Conservation (phyloP, 2,113 vertebrate species). For the Oophaga pumilio region DNA sequence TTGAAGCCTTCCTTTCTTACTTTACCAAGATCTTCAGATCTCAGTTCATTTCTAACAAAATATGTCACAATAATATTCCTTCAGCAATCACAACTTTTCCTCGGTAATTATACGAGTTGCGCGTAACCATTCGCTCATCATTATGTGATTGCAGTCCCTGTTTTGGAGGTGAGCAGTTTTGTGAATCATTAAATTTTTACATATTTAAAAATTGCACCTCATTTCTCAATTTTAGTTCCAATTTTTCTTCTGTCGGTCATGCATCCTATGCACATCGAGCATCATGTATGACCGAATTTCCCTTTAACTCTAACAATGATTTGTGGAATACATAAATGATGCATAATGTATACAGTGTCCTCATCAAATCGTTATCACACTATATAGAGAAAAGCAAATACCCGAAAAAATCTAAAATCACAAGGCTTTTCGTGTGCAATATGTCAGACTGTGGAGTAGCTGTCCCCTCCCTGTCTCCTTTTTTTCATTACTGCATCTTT, state of each 20-base stretch:
- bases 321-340: neutral
- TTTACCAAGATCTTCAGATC: neutral
- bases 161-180: conserved; percentile 12
- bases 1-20: neutral
- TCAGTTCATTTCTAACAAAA: conserved; percentile 11
- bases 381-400: neutral
- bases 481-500: conserved; percentile 62
- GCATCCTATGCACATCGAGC: neutral
- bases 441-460: conserved; percentile 4
- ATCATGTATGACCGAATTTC: neutral
- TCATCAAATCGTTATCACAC: neutral
- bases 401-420: neutral
- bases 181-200: neutral
- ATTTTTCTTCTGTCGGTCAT: neutral
- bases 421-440: neutral
- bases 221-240: neutral
- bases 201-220: neutral
- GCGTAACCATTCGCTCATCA: neutral
- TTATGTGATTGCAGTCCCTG: conserved; percentile 2
- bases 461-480: conserved; percentile 7
- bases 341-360: neutral
- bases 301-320: neutral
- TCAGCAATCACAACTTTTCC: conserved; percentile 19
- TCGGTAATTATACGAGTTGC: conserved; percentile 17
- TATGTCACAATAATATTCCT: neutral